Percentiles rank a stretch among this genome's conserved stretches.
Conservation (phyloP, 1,140 invertebrate species). For the Heliconius hermathena region DNA sequence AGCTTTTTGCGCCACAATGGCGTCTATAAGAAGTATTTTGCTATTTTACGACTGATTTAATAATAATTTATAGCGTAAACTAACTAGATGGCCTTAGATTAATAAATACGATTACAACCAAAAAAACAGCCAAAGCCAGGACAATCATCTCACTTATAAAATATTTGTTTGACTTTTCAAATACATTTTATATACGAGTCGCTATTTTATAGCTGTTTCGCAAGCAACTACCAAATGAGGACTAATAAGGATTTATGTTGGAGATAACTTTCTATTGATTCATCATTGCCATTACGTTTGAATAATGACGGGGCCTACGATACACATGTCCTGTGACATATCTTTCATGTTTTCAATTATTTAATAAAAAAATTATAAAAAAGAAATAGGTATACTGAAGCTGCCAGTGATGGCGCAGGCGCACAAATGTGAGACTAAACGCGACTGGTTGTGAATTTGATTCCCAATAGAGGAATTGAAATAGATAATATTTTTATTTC, state of each 20-base stretch:
- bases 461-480: no score
- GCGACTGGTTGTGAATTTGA: no score
- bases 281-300: conserved; percentile 44
- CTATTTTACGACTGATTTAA: no score
- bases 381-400: no score
- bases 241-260: conserved; percentile 68
- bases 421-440: no score
- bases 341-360: conserved; percentile 45
- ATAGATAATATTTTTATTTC: no score
- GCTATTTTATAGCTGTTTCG: conserved; percentile 39
- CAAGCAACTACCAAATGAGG: conserved; percentile 64
- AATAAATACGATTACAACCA: not conserved
- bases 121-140: not conserved
- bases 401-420: no score
- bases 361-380: not conserved
- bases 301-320: conserved; percentile 44
- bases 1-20: not conserved
- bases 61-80: no score
- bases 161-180: not conserved
- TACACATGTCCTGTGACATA: conserved; percentile 59
- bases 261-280: conserved; percentile 45
- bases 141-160: no score
- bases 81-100: not conserved
- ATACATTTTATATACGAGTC: not conserved
- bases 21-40: no score